Conservation (phyloP, 2,888 invertebrate species). For the Lycocerus yunnanus region DNA sequence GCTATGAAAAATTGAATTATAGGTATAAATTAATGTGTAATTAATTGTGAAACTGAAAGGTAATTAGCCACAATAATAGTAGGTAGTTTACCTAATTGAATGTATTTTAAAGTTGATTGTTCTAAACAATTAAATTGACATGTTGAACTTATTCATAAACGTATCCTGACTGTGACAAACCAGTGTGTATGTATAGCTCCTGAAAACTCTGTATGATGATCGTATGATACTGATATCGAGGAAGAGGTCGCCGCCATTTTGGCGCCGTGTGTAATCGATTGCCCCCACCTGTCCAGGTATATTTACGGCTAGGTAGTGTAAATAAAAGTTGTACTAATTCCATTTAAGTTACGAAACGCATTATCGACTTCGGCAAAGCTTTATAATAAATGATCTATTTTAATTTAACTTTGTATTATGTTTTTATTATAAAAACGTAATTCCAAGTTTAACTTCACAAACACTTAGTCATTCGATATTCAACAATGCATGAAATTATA, state of each 20-base stretch:
- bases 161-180: not conserved
- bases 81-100: not conserved
- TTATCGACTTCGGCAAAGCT: constrained; percentile 3
- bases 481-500: not conserved
- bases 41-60: not conserved
- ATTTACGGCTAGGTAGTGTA: constrained; percentile 24
- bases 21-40: not conserved
- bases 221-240: constrained; percentile 12
- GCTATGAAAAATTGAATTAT: not conserved
- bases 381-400: not conserved
- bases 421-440: not conserved
- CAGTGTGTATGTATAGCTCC: constrained; percentile 18
- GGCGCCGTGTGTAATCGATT: constrained; percentile 33
- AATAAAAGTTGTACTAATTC: constrained; percentile 19
- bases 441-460: not conserved
- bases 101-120: not conserved
- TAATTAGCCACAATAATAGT: not conserved
- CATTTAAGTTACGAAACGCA: constrained; percentile 21
- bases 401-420: not conserved
- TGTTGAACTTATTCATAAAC: not conserved
- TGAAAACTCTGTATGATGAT: constrained; percentile 21
- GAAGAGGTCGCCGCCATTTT: constrained; percentile 29
- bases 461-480: not conserved
- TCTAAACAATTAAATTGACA: not conserved
- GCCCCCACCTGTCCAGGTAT: constrained; percentile 33